These are phyloP conservation scores for Atrina japonica DNA, from an alignment of 2,888 invertebrate species.

Conservation along the genomic window DNA sequence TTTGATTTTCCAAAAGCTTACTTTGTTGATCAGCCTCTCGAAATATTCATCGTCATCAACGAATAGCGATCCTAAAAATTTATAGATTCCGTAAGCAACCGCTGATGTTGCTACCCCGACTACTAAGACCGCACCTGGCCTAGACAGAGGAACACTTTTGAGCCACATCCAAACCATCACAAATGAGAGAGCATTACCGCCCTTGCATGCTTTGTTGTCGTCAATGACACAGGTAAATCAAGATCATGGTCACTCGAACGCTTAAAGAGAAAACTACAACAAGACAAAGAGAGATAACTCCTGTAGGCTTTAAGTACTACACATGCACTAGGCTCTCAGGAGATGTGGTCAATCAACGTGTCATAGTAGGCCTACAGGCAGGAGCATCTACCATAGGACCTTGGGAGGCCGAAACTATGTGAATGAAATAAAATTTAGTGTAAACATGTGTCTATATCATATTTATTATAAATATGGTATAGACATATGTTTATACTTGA, in stretches of 20 bases:
- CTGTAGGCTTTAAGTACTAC: no score
- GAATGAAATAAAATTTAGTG: no score
- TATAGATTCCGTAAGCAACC: conserved; percentile 32
- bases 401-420: no score
- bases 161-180: conserved; percentile 24
- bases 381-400: no score
- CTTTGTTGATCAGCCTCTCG: conserved; percentile 2
- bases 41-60: conserved; percentile 34
- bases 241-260: conserved; percentile 19
- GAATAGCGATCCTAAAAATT: background rate
- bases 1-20: background rate
- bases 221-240: background rate
- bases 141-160: background rate
- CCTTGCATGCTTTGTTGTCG: conserved; percentile 11
- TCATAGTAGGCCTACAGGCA: no score
- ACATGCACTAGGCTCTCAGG: no score
- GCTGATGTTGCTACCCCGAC: conserved; percentile 26
- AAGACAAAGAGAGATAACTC: no score
- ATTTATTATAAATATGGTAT: no score
- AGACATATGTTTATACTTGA: no score
- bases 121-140: conserved; percentile 6
- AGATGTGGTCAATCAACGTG: no score
- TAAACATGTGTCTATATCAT: no score
- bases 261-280: no score
- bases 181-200: background rate